Evolutionary conservation across 2,888 invertebrate species (phyloP).

Genomic region (Drosophila mettleri): DNA sequence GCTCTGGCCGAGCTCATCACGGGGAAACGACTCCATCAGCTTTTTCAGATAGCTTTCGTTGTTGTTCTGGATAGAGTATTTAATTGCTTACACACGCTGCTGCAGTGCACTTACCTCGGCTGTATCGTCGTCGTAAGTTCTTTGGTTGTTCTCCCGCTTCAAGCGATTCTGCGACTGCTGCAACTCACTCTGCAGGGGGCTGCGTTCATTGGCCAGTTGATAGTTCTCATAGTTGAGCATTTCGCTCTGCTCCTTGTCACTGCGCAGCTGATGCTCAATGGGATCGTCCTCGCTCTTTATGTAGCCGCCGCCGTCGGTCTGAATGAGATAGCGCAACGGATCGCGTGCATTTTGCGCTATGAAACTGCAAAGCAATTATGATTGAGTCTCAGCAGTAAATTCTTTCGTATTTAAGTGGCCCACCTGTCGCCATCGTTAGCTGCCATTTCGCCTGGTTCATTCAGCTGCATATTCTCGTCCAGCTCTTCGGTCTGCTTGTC

Average conservation of each 20-base stretch:
- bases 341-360: constrained; percentile 56
- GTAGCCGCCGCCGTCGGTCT: constrained; percentile 40
- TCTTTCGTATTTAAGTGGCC: constrained; percentile 15
- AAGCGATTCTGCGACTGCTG: constrained; percentile 35
- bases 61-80: constrained; percentile 47
- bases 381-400: background rate
- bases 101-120: constrained; percentile 41
- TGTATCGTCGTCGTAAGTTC: constrained; percentile 42
- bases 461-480: constrained; percentile 19
- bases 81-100: background rate
- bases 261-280: constrained; percentile 30
- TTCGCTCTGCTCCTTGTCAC: constrained; percentile 49
- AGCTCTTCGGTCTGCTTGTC: constrained; percentile 7
- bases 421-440: constrained; percentile 54
- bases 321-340: constrained; percentile 43
- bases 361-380: constrained; percentile 54
- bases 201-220: constrained; percentile 2
- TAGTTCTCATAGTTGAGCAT: constrained; percentile 39
- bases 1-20: constrained; percentile 61
- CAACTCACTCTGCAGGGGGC: constrained; percentile 5
- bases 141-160: constrained; percentile 44
- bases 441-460: background rate
- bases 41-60: constrained; percentile 81
- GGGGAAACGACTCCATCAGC: constrained; percentile 83
- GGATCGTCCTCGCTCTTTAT: constrained; percentile 47